These are phyloP conservation scores for Epinephelus malabaricus DNA, from an alignment of 2,797 vertebrate species.

Conservation along the genomic window DNA sequence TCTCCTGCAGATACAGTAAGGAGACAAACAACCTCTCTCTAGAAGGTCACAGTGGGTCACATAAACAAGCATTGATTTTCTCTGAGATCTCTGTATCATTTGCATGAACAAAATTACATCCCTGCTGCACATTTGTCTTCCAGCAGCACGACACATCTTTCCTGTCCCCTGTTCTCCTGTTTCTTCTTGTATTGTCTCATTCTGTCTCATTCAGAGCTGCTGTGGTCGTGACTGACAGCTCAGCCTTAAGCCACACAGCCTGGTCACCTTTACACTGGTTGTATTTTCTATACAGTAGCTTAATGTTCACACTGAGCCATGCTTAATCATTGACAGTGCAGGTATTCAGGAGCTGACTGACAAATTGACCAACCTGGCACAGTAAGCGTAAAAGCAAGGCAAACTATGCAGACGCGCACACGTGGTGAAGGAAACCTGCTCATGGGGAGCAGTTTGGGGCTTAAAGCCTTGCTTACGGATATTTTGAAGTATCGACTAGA, in stretches of 20 bases:
- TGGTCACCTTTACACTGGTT: background rate
- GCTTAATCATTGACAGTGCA: conserved; percentile 28
- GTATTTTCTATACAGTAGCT: conserved; percentile 30
- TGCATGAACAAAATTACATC: conserved; percentile 29
- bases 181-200: background rate
- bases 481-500: no score
- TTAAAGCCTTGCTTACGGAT: no score
- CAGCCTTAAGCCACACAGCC: conserved; percentile 36
- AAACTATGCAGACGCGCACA: no score
- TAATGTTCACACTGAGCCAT: conserved; percentile 43
- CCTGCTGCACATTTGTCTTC: conserved; percentile 22
- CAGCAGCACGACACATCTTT: background rate
- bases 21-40: conserved; percentile 28
- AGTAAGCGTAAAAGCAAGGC: background rate
- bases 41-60: conserved; percentile 30
- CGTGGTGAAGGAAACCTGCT: no score
- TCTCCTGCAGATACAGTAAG: conserved; percentile 15
- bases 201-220: background rate
- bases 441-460: no score
- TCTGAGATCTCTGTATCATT: conserved; percentile 37
- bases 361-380: conserved; percentile 23
- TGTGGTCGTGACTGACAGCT: conserved; percentile 25
- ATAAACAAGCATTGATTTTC: conserved; percentile 36
- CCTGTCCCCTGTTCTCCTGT: background rate
- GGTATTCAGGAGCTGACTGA: conserved; percentile 25